Base-by-base conservation (phyloP, 2,888 invertebrate genomes). In the Lypha dubia region DNA sequence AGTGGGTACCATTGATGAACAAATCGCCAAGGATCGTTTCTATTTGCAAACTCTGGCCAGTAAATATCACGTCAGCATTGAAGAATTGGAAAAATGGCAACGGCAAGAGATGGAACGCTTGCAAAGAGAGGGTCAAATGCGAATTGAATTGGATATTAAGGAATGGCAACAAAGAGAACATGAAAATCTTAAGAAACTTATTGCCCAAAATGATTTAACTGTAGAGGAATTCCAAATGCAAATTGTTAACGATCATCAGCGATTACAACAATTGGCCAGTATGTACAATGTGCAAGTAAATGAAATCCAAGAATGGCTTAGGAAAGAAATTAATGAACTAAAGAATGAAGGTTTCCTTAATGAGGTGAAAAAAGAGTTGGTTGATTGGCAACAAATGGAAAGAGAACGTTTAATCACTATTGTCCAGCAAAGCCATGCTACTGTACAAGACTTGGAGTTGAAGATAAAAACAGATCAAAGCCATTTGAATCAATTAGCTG, bases 11-110 rank as follows among this genome's bases (percentile, higher is more conserved):
- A 68, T 92, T 74, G 88, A 90, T 65, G 87, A 88, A 22, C 90
- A 90, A 74, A 90, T 91, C 86, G 87, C 87, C 0, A 88, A 86
- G 17, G 92, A 92, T 84, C 90, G 89, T 17, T 87, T 74, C 38
- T 90, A 92, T 17, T 88, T 92, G 0, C 88, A 90, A 80, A 86
- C 85, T 8, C 49, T 92, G 79, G 91, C 91, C 3, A 87, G 88
- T 35, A 91, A 91, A 58, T 92, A 92, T 68, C 89, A 91, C 15
- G 89, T 92, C 0, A 89, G 89, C 46, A 88, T 92, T 58, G 91
- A 91, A 20, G 92, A 92, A 44, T 86, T 92, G 8, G 91, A 91
- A 76, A 89, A 89, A 32, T 92, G 92, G 92, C 92, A 92, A 71
- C 88, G 89, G 5, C 86, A 89, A 24, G 92, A 92, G 65, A 56